A percentile compares a stretch with the other conserved stretches of the same genome.
Conservation (phyloP, 2,113 vertebrate genomes). For the Syngnathoides biaculeatus region DNA sequence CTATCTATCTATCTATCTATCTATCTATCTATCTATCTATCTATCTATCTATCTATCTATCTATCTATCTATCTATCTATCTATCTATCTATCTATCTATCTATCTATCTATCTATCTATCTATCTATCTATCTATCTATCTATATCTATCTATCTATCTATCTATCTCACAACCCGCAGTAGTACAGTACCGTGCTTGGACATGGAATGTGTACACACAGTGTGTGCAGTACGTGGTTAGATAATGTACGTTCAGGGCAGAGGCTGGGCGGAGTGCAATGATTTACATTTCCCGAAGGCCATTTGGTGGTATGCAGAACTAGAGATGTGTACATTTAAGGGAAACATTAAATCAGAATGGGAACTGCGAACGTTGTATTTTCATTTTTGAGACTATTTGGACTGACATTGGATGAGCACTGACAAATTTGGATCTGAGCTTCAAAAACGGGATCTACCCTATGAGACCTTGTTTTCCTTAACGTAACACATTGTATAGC, state of each 20-base stretch:
- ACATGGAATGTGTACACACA: neutral
- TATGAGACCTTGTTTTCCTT: neutral
- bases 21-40: neutral
- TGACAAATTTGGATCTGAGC: constrained; percentile 1
- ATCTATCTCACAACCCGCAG: neutral
- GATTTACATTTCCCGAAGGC: constrained; percentile 1
- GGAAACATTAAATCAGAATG: neutral
- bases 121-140: too few relatives aligned
- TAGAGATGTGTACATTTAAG: neutral
- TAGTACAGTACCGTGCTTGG: neutral
- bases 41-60: neutral
- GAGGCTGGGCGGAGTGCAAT: neutral
- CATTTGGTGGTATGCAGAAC: neutral
- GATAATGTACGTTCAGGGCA: neutral
- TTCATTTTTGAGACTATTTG: neutral
- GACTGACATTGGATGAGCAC: constrained; percentile 11
- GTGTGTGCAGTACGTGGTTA: neutral
- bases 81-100: too few relatives aligned
- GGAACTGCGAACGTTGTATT: neutral
- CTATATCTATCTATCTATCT: neutral
- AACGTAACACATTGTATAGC: neutral
- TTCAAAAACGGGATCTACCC: constrained; percentile 9
- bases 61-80: neutral
- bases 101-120: too few relatives aligned
- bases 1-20: neutral